Evolutionary conservation across 2,797 vertebrate genomes (phyloP).

Genomic region (Coendou prehensilis): DNA sequence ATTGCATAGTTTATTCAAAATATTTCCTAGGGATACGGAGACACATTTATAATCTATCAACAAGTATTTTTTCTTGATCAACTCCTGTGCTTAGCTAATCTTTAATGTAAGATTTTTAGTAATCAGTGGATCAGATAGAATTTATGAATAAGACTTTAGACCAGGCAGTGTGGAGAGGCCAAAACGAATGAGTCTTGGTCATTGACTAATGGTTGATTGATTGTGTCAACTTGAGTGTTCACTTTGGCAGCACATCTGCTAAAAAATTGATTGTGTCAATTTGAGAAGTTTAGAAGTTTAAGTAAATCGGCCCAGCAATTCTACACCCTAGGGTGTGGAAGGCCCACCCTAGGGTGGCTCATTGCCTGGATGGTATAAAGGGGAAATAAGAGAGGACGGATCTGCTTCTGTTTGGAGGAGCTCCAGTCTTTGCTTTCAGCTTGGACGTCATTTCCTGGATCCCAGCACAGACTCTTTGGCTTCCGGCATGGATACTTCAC

Average conservation of each 20-base stretch:
- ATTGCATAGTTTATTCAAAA: conserved; percentile 69
- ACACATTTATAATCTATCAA: conserved; percentile 56
- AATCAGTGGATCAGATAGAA: conserved; percentile 25
- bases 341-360: not conserved
- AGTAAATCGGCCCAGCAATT: not conserved
- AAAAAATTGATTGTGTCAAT: not conserved
- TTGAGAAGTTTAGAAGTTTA: not conserved
- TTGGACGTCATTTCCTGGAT: no score
- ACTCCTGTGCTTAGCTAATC: not conserved
- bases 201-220: not conserved
- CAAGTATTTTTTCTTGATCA: conserved; percentile 11
- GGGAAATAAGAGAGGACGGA: not conserved
- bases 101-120: conserved; percentile 21
- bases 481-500: no score
- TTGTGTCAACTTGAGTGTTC: not conserved
- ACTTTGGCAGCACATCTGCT: not conserved
- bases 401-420: not conserved
- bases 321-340: not conserved
- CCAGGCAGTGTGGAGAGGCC: not conserved
- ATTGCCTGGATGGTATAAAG: not conserved
- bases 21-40: conserved; percentile 58
- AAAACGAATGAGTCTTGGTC: not conserved
- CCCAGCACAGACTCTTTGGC: no score
- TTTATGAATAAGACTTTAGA: not conserved
- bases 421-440: no score